A percentile compares a stretch with the other conserved stretches of the same genome.
Conservation (phyloP, 2,797 vertebrate species). For the Hyperoplus lanceolatus region DNA sequence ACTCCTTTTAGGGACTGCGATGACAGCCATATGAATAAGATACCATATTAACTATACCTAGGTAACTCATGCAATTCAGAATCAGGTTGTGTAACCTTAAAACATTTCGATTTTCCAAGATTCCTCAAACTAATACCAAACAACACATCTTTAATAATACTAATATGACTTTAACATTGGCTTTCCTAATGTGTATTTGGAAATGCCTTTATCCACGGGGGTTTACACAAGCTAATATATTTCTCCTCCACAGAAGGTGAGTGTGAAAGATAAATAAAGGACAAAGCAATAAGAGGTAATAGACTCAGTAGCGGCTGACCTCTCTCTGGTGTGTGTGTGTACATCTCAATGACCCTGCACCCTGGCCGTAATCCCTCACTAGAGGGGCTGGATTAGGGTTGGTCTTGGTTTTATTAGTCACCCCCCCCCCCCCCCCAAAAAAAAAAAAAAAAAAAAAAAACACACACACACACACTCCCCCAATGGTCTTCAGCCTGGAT, state of each 20-base stretch:
- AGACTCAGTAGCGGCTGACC: slow-evolving; percentile 58
- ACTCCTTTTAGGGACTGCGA: too few relatives aligned
- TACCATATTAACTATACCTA: too few relatives aligned
- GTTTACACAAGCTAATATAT: slow-evolving; percentile 61
- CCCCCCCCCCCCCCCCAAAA: slow-evolving; percentile 15
- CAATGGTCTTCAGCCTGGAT: slow-evolving; percentile 72
- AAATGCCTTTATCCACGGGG: slow-evolving; percentile 18
- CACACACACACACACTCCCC: background rate
- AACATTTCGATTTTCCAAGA: background rate
- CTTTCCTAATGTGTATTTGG: slow-evolving; percentile 19
- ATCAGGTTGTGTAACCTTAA: background rate
- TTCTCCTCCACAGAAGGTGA: slow-evolving; percentile 65
- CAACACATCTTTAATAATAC: slow-evolving; percentile 1
- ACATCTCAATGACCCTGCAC: slow-evolving; percentile 63
- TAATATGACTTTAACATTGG: slow-evolving; percentile 49
- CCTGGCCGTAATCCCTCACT: slow-evolving; percentile 75
- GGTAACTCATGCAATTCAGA: background rate
- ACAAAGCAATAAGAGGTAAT: slow-evolving; percentile 66
- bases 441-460: too few relatives aligned
- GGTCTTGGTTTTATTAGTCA: slow-evolving; percentile 76
- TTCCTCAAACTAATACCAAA: slow-evolving; percentile 26
- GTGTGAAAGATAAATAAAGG: slow-evolving; percentile 73
- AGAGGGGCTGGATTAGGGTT: slow-evolving; percentile 76
- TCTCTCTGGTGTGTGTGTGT: slow-evolving; percentile 62
- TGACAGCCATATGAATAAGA: too few relatives aligned